Base-by-base conservation (phyloP, 2,888 invertebrate genomes). In the Noctua janthina region DNA sequence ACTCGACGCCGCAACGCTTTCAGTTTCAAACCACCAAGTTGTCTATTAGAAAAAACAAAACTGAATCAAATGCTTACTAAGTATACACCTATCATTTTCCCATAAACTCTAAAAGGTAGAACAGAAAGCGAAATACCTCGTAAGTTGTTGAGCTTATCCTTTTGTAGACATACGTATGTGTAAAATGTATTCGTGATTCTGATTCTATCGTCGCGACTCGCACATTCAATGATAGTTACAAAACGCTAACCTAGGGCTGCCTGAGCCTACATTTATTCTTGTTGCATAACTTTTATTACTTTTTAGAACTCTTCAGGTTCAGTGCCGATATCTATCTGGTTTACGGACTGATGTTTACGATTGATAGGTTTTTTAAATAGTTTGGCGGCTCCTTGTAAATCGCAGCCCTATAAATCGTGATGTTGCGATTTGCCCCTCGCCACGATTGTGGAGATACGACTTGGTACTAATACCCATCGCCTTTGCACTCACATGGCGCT, bases 141-240 rank as follows among this genome's bases (percentile, higher is more conserved):
- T 77, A 83, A 83, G 81, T 82, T 77, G 87, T 88, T 86, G 84
- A 77, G 80, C 76, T 90, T 86, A 79, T 88, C 85, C 87, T 89
- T 91, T 92, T 91, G 87, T 91, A 87, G 83, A 83, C 81, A 86
- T 83, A 81, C 83, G 87, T 90, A 90, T 89, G 90, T 89, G 89
- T 91, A 89, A 90, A 90, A 91, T 90, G 90, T 91, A 91, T 90
- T 94, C 95, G 93, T 95, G 95, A 93, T 94, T 92, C 88, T 88
- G 94, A 95, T 95, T 93, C 91, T 94, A 95, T 95, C 94, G 90
- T 91, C 86, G 84, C 90, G 87, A 89, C 91, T 91, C 86, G 89
- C 90, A 91, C 91, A 92, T 93, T 92, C 90, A 92, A 90, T 90
- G 90, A 92, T 91, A 91, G 91, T 92, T 91, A 90, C 91, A 92